Evolutionary conservation across 2,888 invertebrate genomes (phyloP), one percentile per base, ranked within the genome.

Genomic region (Pachydiplax longipennis): DNA sequence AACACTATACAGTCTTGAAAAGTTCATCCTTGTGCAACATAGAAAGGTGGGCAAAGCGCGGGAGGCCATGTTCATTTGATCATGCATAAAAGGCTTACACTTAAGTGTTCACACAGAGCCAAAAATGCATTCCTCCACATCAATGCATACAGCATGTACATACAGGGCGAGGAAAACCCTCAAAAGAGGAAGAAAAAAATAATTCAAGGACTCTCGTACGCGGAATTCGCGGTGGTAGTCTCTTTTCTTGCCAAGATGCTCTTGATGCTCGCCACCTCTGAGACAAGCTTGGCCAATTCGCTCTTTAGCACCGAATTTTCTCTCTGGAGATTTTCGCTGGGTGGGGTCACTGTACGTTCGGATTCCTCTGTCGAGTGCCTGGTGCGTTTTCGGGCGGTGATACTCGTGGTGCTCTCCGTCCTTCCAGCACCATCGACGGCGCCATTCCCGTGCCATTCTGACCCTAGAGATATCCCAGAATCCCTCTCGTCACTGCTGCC

Each of bases 401-500:
- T 65, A 18, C 58, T 25, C 35, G 91, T 44, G 44, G 83, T 31
- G 87, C 6, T 53, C 58, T 53, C 90, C 65, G 65, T 65, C 35
- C 90, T 90, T 6, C 61, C 65, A 12, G 87, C 31, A 25, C 37
- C 90, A 91, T 91, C 92, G 91, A 91, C 92, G 92, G 91, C 92
- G 91, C 91, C 92, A 91, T 91, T 92, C 91, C 93, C 92, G 92
- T 91, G 93, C 95, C 95, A 97, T 92, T 97, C 97, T 13, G 95
- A 96, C 2, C 97, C 98, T 91, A 98, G 94, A 0, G 98, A 98
- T 92, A 98, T 98, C 10, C 98, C 98, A 0, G 98, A 98, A 93
- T 98, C 98, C 12, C 98, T 95, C 93, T 98, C 98, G 93, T 98
- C 98, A 93, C 98, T 97, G 91, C 98, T 98, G 53, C 98, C 98